These are phyloP conservation scores for Drosophila ercepeae DNA, from an alignment of 1,140 invertebrate genomes.

Conservation along the genomic window DNA sequence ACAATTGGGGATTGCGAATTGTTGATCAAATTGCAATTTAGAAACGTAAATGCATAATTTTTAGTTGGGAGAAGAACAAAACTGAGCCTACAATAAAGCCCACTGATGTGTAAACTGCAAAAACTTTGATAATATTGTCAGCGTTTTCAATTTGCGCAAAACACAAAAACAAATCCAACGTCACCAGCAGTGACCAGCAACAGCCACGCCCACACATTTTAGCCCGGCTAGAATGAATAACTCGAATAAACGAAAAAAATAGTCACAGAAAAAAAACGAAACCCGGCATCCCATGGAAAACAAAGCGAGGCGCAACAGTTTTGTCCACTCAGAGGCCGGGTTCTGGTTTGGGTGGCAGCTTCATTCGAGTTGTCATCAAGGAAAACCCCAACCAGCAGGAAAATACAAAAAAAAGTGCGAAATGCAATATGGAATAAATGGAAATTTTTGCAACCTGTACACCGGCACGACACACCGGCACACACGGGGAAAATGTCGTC, in stretches of 20 bases:
- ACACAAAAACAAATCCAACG: slow-evolving; percentile 56
- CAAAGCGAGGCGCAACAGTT: slow-evolving; percentile 76
- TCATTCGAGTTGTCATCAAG: slow-evolving; percentile 47
- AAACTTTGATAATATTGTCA: slow-evolving; percentile 81
- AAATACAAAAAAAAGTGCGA: slow-evolving; percentile 34
- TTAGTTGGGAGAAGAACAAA: background rate
- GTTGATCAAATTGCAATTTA: slow-evolving; percentile 82
- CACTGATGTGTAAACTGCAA: slow-evolving; percentile 83
- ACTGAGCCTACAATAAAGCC: slow-evolving; percentile 62
- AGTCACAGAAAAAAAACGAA: background rate
- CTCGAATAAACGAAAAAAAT: slow-evolving; percentile 13
- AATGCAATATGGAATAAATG: slow-evolving; percentile 47
- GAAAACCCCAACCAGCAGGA: slow-evolving; percentile 37
- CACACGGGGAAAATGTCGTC: slow-evolving; percentile 35
- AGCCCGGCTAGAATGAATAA: slow-evolving; percentile 12
- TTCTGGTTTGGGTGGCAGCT: slow-evolving; percentile 30
- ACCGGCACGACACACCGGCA: background rate
- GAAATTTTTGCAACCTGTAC: slow-evolving; percentile 38
- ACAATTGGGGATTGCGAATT: slow-evolving; percentile 75
- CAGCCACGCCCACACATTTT: slow-evolving; percentile 45
- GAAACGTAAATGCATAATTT: slow-evolving; percentile 59
- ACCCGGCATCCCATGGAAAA: slow-evolving; percentile 23
- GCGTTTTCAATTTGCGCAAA: slow-evolving; percentile 75
- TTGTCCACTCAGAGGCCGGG: slow-evolving; percentile 41
- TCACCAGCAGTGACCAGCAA: slow-evolving; percentile 48